Evolutionary conservation across 2,113 vertebrate genomes (phyloP).

Genomic region (Ptyas mucosa): DNA sequence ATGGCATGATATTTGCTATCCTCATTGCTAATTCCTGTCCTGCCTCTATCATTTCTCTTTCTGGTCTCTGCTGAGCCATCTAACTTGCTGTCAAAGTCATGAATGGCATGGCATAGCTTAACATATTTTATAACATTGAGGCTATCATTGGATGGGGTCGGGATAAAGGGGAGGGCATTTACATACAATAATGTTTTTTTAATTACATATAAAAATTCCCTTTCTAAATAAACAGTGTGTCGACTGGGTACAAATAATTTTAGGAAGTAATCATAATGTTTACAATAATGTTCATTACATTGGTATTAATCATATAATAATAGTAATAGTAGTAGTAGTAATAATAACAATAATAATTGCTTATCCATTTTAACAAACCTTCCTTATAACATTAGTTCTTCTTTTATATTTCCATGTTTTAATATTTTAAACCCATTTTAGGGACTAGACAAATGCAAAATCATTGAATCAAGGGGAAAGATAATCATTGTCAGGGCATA

Average conservation of each 20-base stretch:
- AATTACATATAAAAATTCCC: too few species aligned
- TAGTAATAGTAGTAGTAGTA: too few species aligned
- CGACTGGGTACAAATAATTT: too few species aligned
- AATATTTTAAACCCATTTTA: neutral
- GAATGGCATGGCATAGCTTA: neutral
- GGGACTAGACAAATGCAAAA: neutral
- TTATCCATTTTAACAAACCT: too few species aligned
- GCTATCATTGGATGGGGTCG: neutral
- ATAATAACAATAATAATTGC: too few species aligned
- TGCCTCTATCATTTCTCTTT: neutral
- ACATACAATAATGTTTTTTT: neutral
- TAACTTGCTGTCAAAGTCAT: neutral
- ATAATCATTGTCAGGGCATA: neutral
- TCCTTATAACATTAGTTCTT: too few species aligned
- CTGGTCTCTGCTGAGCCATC: neutral
- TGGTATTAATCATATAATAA: too few species aligned
- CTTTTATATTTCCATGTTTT: too few species aligned
- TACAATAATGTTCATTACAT: too few species aligned
- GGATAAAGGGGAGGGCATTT: neutral
- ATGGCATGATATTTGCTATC: neutral
- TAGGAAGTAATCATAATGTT: too few species aligned
- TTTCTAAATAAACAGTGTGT: too few species aligned
- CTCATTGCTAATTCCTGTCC: neutral
- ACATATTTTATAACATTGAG: neutral
- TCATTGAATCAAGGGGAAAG: neutral